A percentile compares a stretch with the other conserved stretches of the same genome.
phyloP scores from a whole-genome alignment of 2,888 invertebrate species.

The Tiliacea aurago region DNA sequence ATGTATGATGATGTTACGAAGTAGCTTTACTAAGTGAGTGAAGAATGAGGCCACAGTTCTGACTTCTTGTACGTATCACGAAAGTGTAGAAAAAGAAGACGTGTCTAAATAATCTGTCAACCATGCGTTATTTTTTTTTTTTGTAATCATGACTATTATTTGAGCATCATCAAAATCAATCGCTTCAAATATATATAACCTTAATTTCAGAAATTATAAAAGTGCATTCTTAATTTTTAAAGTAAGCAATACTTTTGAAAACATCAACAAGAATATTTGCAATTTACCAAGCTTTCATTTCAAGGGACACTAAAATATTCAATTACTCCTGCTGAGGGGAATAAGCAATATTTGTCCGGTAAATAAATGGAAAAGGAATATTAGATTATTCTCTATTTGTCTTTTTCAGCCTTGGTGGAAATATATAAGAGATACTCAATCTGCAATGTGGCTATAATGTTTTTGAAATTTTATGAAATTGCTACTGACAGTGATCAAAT shows the following conservation, averaged over 20 bases:
- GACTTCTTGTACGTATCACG: background rate
- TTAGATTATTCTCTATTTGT: constrained; percentile 41
- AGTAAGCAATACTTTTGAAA: constrained; percentile 7
- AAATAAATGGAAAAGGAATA: constrained; percentile 44
- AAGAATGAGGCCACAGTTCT: background rate
- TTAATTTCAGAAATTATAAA: background rate
- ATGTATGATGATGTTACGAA: background rate
- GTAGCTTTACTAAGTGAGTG: background rate
- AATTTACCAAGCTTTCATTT: constrained; percentile 35
- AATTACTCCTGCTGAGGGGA: constrained; percentile 51
- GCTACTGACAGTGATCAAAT: background rate
- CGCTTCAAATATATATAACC: background rate
- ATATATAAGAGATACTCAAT: constrained; percentile 3
- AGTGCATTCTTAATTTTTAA: constrained; percentile 14
- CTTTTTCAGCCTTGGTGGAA: constrained; percentile 15
- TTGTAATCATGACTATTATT: background rate
- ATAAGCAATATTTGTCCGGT: constrained; percentile 48
- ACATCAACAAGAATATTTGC: constrained; percentile 10
- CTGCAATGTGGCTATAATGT: background rate
- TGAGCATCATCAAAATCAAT: background rate
- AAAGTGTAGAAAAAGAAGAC: background rate
- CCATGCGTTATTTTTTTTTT: background rate
- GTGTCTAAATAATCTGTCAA: background rate
- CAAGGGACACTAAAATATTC: constrained; percentile 55
- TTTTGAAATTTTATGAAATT: constrained; percentile 3